phyloP scores from a whole-genome alignment of 1,140 invertebrate species.

The Pemphigus obesinymphae region DNA sequence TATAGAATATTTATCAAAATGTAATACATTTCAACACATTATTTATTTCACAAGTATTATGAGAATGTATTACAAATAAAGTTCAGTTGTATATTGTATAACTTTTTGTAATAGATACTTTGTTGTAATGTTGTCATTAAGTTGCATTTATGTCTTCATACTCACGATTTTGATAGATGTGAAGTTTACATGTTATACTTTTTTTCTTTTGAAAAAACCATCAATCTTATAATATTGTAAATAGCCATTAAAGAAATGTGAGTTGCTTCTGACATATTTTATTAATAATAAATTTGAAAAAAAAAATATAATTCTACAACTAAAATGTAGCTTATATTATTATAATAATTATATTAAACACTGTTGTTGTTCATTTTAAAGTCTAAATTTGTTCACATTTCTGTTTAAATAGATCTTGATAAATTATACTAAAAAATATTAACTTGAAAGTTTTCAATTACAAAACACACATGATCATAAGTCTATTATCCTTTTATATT shows the following conservation, averaged over 20 bases:
- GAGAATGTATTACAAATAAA: conserved; percentile 26
- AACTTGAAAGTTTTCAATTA: too few relatives aligned
- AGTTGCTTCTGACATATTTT: conserved; percentile 13
- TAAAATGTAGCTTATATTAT: not conserved
- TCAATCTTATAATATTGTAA: not conserved
- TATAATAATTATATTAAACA: not conserved
- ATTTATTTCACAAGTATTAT: conserved; percentile 11
- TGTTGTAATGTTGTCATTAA: conserved; percentile 15
- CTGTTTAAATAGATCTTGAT: too few relatives aligned
- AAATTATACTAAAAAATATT: too few relatives aligned
- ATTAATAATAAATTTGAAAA: conserved; percentile 4
- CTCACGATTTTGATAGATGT: conserved; percentile 14
- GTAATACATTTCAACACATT: not conserved
- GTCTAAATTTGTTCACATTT: conserved; percentile 26
- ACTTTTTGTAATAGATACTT: not conserved
- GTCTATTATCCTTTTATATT: too few relatives aligned
- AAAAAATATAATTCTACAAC: not conserved
- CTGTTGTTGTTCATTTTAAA: conserved; percentile 26
- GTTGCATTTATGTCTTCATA: conserved; percentile 14
- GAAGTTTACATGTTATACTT: conserved; percentile 1
- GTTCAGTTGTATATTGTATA: conserved; percentile 12
- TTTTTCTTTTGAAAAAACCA: not conserved
- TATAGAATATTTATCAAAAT: not conserved
- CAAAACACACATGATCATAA: too few relatives aligned
- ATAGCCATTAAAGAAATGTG: conserved; percentile 15